Conservation (phyloP, 2,797 vertebrate species). For the Rhyacichthys aspro region DNA sequence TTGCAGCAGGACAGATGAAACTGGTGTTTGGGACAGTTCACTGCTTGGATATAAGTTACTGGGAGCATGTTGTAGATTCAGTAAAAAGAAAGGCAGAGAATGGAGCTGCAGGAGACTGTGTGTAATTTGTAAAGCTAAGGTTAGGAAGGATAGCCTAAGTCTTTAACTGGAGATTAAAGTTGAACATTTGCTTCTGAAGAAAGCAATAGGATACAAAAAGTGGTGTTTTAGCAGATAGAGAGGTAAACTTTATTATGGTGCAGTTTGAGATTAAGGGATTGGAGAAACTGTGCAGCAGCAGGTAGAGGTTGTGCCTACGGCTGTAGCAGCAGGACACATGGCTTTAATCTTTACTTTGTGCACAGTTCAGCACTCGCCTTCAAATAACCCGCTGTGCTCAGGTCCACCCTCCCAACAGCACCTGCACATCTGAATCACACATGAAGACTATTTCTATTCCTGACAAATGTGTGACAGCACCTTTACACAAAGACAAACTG, state of each 20-base stretch:
- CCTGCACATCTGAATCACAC: background rate
- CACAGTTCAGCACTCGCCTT: constrained; percentile 21
- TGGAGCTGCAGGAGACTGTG: constrained; percentile 45
- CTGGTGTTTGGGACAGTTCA: constrained; percentile 19
- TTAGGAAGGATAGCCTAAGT: constrained; percentile 48
- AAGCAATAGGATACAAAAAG: constrained; percentile 8
- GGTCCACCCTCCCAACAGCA: background rate
- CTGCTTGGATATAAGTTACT: constrained; percentile 18
- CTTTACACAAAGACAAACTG: too few relatives aligned
- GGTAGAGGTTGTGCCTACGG: constrained; percentile 18
- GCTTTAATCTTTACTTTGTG: constrained; percentile 24
- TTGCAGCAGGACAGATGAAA: background rate
- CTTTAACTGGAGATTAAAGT: constrained; percentile 49
- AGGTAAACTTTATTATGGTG: constrained; percentile 29
- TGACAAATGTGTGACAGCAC: too few relatives aligned
- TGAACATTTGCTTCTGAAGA: constrained; percentile 27
- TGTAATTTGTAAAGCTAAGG: constrained; percentile 58
- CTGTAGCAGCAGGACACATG: constrained; percentile 24
- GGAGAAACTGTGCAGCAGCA: constrained; percentile 34
- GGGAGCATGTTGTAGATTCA: constrained; percentile 17
- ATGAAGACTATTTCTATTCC: too few relatives aligned
- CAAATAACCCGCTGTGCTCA: constrained; percentile 4
- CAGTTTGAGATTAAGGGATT: constrained; percentile 19
- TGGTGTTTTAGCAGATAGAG: constrained; percentile 1
- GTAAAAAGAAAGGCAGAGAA: constrained; percentile 32